Evolutionary conservation across 1,140 invertebrate genomes (phyloP).

Genomic region (Laodelphax striatellus): DNA sequence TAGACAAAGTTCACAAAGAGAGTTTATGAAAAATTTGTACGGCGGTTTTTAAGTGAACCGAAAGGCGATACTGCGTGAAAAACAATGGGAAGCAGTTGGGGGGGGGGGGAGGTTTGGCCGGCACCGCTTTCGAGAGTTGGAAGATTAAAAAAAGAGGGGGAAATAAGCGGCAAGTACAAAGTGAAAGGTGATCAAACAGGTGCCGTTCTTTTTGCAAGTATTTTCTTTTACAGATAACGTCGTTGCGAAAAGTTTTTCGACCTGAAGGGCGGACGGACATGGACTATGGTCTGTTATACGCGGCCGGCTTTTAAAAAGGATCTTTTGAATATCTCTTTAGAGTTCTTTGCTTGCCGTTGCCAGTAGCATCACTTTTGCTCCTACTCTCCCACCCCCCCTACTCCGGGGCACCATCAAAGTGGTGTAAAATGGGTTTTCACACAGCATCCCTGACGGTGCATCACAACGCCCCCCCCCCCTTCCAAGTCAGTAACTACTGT

Average conservation of each 20-base stretch:
- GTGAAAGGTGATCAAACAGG: background rate
- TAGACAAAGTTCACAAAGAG: no score
- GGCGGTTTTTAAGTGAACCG: no score
- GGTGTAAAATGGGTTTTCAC: conserved; percentile 2
- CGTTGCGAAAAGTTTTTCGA: background rate
- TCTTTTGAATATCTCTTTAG: conserved; percentile 3
- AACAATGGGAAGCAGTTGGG: no score
- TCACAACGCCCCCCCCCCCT: background rate
- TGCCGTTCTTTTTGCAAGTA: background rate
- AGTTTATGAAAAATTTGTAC: no score
- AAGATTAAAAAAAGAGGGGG: no score
- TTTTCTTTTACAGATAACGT: background rate
- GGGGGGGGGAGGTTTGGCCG: no score
- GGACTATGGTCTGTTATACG: background rate
- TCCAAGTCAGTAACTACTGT: background rate
- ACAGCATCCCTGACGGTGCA: background rate
- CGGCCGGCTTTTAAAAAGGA: background rate
- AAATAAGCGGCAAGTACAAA: no score
- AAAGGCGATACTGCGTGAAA: no score
- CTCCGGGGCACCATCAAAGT: background rate
- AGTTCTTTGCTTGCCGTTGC: background rate
- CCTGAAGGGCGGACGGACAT: background rate
- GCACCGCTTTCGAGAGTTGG: no score
- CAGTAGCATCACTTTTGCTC: background rate
- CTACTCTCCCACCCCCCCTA: background rate